These are phyloP conservation scores for Florisuga fusca DNA, from an alignment of 2,797 vertebrate genomes.

Conservation along the genomic window DNA sequence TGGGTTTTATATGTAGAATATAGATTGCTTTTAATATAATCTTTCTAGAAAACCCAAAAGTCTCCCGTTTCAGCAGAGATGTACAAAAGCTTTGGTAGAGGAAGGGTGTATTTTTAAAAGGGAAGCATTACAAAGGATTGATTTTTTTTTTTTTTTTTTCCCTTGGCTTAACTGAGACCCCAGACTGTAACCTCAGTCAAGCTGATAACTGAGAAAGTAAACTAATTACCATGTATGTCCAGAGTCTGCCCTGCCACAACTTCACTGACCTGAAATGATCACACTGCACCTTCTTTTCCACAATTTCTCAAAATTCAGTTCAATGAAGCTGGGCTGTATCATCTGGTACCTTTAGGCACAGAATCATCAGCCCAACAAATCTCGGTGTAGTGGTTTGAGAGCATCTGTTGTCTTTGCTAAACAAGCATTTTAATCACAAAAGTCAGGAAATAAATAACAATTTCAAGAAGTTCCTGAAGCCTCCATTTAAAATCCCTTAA, in stretches of 20 bases:
- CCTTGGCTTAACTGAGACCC: slow-evolving; percentile 5
- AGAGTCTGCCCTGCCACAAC: background rate
- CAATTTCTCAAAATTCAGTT: background rate
- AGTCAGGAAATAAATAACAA: slow-evolving; percentile 60
- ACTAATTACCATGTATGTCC: background rate
- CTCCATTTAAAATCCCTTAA: slow-evolving; percentile 57
- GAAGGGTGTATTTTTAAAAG: background rate
- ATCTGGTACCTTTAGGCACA: background rate
- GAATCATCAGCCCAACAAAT: background rate
- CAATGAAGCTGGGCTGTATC: background rate
- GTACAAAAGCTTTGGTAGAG: background rate
- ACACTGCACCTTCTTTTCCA: background rate
- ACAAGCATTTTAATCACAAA: slow-evolving; percentile 46
- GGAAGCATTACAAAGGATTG: background rate
- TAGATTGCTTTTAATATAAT: background rate
- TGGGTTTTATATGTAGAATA: background rate
- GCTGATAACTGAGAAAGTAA: slow-evolving; percentile 40
- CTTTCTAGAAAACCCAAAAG: background rate
- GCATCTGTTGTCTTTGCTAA: background rate
- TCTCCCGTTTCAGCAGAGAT: background rate
- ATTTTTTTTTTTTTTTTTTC: background rate
- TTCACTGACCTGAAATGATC: background rate
- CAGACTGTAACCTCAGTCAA: background rate
- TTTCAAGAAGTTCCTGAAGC: slow-evolving; percentile 47
- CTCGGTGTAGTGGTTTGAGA: background rate